Percentiles rank a stretch among this genome's conserved stretches.
Evolutionary conservation across 2,113 vertebrate species (phyloP).

Genomic region (Fulica atra): DNA sequence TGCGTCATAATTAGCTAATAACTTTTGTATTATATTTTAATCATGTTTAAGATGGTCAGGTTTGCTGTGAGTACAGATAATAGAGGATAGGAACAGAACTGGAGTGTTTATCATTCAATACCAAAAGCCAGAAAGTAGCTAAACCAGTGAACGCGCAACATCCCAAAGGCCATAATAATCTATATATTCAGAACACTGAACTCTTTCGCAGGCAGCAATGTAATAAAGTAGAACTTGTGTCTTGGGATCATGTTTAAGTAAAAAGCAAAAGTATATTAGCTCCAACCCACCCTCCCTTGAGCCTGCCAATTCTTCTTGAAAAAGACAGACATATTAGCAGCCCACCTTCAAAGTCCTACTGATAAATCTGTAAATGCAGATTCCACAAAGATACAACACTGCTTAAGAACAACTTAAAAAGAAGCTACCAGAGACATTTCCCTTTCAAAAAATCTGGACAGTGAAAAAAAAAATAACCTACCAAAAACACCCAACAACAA

Average conservation of each 20-base stretch:
- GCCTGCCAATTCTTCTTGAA: background rate
- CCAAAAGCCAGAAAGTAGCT: constrained; percentile 41
- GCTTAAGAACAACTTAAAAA: background rate
- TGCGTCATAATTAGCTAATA: constrained; percentile 64
- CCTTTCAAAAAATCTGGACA: background rate
- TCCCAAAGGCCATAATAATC: constrained; percentile 28
- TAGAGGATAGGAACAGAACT: constrained; percentile 6
- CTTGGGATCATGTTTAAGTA: background rate
- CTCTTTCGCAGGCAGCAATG: background rate
- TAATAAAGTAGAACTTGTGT: background rate
- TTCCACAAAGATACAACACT: background rate
- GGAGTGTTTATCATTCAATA: background rate
- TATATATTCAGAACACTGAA: background rate
- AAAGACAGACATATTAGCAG: background rate
- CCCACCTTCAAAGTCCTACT: background rate
- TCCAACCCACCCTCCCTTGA: background rate
- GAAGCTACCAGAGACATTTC: background rate
- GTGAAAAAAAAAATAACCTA: background rate
- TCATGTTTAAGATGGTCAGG: constrained; percentile 57
- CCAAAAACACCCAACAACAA: background rate
- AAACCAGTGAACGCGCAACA: background rate
- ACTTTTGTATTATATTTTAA: constrained; percentile 47
- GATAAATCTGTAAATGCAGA: background rate
- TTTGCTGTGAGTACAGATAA: constrained; percentile 54
- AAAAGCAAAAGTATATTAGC: background rate